Evolutionary conservation across 2,797 vertebrate genomes (phyloP), one percentile per base, ranked within the genome.

Genomic region (Nyctalus aviator): DNA sequence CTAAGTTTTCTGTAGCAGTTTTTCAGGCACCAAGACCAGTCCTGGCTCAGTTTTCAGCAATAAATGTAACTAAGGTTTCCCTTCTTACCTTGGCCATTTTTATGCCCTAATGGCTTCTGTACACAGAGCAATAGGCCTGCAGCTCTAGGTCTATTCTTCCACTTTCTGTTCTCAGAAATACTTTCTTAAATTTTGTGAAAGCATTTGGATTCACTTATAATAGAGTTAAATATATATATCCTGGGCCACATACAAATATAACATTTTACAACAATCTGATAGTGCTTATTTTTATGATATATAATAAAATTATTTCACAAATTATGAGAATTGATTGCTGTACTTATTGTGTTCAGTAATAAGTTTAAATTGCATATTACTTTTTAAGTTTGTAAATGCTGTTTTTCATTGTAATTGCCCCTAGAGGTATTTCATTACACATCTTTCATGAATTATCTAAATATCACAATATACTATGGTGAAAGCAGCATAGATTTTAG

Each of bases 311-410:
- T 66, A 72, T 57, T 82, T 81, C 30, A 21, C 64, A 86, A 89
- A 93, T 89, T 23, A 62, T 93, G 41, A 72, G 15, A 79, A n/a
- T 41, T 69, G 71, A 57, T 35, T 91, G 10, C 32, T 75, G 6
- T n/a, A 64, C 6, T 92, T 79, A 11, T 4, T 84, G 1, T 79
- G 35, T 88, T 92, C 11, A 77, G 44, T 44, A 77, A 37, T 68
- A 93, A 69, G 44, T 71, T 95, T 84, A 85, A 91, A 71, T n/a
- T 73, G 17, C 18, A 27, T 88, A 84, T 78, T 41, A 35, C 6
- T 76, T 87, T 83, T 23, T 72, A 64, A 88, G 55, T 30, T 88
- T 71, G 21, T n/a, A 92, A 84, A 95, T 94, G 8, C 8, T 53
- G 27, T 83, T 91, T 53, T 91, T 62, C 35, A 59, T 13, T 72